Conservation (phyloP, 1,140 invertebrate species). For the Euwallacea similis region DNA sequence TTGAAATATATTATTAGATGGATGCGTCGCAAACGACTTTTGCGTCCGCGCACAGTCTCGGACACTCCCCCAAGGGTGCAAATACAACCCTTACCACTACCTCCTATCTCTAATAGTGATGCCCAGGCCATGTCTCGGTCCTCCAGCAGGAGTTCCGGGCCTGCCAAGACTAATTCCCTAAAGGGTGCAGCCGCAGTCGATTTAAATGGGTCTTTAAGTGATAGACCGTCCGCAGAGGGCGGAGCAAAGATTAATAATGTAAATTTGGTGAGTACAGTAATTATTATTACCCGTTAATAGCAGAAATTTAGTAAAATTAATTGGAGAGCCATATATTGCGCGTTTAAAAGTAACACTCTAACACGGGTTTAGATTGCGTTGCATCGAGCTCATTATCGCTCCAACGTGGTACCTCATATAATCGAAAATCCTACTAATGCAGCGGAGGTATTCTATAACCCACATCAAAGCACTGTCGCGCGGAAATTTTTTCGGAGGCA, state of each 20-base stretch:
- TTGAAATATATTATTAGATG: conserved; percentile 51
- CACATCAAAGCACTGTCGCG: conserved; percentile 88
- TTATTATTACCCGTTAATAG: not conserved
- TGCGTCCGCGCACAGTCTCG: conserved; percentile 66
- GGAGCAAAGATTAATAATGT: conserved; percentile 58
- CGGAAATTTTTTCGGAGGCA: conserved; percentile 91
- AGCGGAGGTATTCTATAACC: conserved; percentile 88
- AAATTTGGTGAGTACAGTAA: conserved; percentile 59
- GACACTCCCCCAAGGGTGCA: conserved; percentile 61
- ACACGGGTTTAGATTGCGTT: conserved; percentile 45
- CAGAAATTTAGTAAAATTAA: no score
- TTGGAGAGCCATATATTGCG: no score
- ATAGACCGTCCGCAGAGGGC: conserved; percentile 30
- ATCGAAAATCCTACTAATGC: conserved; percentile 62
- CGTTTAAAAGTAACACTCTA: no score
- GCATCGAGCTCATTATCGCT: conserved; percentile 70
- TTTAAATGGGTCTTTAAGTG: conserved; percentile 47
- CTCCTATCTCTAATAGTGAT: conserved; percentile 41
- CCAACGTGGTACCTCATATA: conserved; percentile 69
- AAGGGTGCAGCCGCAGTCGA: conserved; percentile 59
- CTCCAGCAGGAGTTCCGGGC: conserved; percentile 63
- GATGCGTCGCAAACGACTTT: conserved; percentile 62
- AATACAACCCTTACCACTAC: conserved; percentile 51
- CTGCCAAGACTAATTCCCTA: conserved; percentile 59
- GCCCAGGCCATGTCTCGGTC: conserved; percentile 59